Base-by-base conservation (phyloP, 1,140 invertebrate species). In the Zaprionus kolodkinae region DNA sequence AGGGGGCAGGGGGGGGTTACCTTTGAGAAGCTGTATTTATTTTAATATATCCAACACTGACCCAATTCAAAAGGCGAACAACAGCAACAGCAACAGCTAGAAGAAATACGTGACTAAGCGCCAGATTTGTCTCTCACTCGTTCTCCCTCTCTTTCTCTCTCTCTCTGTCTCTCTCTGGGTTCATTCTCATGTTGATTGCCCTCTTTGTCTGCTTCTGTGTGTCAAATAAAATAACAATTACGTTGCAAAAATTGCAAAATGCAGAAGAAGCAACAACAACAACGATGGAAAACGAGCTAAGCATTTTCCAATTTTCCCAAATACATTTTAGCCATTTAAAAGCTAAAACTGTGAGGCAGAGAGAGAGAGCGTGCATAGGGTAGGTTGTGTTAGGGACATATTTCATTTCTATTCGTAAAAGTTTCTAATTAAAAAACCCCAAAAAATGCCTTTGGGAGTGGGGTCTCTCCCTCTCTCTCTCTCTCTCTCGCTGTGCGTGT, bases 181-280 rank as follows among this genome's bases (percentile, higher is more conserved):
- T 21, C 40, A 55, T 43, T 65, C 63, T 65, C n/a, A 48, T 57
- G 43, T 27, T 40, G 50, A 35, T 56, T 64, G 40, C 21, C 59
- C 48, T 50, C 69, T 81, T 72, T 72, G 72, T 78, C 52, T n/a
- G 35, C 21, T 50, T 3, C 27, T 30, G 27, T 64, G 64, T 77
- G 60, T 81, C 74, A 69, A 74, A 66, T 81, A 81, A 81, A 81
- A 81, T 74, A 66, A 76, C 79, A 81, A 81, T 81, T 85, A 78
- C 60, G 70, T 67, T 70, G 55, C 43, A 48, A 62, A 63, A 72
- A 50, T 57, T 60, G 67, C 76, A 72, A 52, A 72, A 62, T 61
- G 61, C 72, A 75, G 30, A 67, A 30, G 52, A 27, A 43, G 52
- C 38, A 66, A 40, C n/a, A n/a, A n/a, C n/a, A n/a, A n/a, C n/a